phyloP scores from a whole-genome alignment of 2,113 vertebrate species.

The Microtus richardsoni region DNA sequence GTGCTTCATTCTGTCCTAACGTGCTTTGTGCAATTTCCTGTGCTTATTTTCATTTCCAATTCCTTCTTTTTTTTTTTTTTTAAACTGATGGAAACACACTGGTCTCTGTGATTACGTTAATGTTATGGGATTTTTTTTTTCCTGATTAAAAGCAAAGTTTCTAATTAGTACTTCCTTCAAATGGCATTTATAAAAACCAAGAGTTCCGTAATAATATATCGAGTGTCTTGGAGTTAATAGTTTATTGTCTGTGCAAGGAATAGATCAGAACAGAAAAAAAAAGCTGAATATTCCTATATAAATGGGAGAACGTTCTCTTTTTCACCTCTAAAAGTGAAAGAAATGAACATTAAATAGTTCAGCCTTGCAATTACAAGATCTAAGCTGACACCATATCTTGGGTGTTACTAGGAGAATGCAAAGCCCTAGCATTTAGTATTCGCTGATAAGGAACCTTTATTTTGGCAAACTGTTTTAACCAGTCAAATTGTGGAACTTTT shows the following conservation, averaged over 20 bases:
- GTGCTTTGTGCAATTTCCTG: background rate
- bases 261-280: conserved; percentile 7
- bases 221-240: background rate
- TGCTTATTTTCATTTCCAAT: conserved; percentile 45
- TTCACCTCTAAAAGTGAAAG: background rate
- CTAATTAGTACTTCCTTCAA: conserved; percentile 32
- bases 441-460: conserved; percentile 70
- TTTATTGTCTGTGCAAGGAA: conserved; percentile 48
- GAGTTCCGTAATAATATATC: background rate
- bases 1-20: conserved; percentile 39
- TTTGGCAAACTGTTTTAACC: conserved; percentile 77
- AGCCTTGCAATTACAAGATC: conserved; percentile 73
- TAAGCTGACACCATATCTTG: conserved; percentile 72
- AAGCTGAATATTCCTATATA: background rate
- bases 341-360: conserved; percentile 71
- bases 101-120: background rate
- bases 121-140: background rate
- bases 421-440: conserved; percentile 68
- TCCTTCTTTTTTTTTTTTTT: conserved; percentile 54
- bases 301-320: background rate
- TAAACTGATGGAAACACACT: conserved; percentile 12
- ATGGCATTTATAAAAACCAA: conserved; percentile 30
- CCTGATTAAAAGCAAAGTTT: background rate
- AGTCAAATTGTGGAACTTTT: conserved; percentile 86
- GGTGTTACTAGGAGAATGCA: conserved; percentile 70